Base-by-base conservation (phyloP, 2,113 vertebrate genomes). In the Semicossyphus pulcher region DNA sequence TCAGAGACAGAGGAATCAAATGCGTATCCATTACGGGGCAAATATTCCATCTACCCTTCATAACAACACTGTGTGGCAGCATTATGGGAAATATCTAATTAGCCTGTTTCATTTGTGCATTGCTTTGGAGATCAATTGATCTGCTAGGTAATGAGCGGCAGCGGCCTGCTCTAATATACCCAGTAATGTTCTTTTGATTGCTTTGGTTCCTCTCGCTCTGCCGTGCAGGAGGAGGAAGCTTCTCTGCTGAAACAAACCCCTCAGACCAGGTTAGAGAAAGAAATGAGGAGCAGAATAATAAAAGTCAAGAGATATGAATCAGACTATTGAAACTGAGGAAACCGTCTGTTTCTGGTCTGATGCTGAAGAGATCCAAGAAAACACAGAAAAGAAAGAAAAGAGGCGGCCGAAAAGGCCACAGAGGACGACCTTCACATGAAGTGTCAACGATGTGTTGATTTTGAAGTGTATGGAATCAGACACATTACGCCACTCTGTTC, bases 141-240 rank as follows among this genome's bases (percentile, higher is more conserved):
- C 80, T 53, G 78, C 72, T 63, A 72, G 84, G 89, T 92, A n/a
- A 93, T 89, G 90, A 73, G 86, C 83, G 79, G 87, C 78, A 73
- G 86, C 83, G 79, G 87, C 78, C 86, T 82, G 81, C 81, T 86
- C 89, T 92, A 93, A 93, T 92, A 92, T 86, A 89, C 80, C 83
- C 86, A 48, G 86, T 94, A 92, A 93, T 93, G 91, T 90, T 92
- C 90, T 91, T n/a, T 91, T 93, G 92, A 93, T 93, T 93, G 91
- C 89, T 88, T 90, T 83, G 87, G 89, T 92, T 92, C 91, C 92
- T 94, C 91, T 93, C 66, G 61, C 84, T 72, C 83, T 80, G 83
- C 79, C 16, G 45, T 75, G 76, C 67, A 69, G 68, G 72, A 34
- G 58, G 68, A 65, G 34, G 76, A 4, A n/a, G n/a, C n/a, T n/a